phyloP scores from a whole-genome alignment of 2,113 vertebrate genomes.

The Eubucco bourcierii region DNA sequence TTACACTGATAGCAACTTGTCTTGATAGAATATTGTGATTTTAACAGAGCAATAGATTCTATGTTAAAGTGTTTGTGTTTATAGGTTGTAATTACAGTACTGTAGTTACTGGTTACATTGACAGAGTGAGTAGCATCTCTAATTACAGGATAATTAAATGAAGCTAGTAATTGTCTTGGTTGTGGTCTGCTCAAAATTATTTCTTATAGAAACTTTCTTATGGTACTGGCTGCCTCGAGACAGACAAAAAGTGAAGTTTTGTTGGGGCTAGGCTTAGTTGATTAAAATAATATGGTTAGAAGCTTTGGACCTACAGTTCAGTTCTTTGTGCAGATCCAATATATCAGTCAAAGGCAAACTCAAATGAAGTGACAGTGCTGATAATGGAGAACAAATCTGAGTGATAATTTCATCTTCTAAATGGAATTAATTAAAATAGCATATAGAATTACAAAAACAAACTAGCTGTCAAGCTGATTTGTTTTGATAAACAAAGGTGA shows the following conservation, averaged over 20 bases:
- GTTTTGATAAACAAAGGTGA: neutral
- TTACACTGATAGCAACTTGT: neutral
- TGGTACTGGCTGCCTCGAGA: neutral
- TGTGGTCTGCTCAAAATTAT: neutral
- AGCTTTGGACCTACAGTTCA: neutral
- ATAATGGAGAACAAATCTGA: neutral
- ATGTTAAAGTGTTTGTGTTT: neutral
- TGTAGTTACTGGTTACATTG: neutral
- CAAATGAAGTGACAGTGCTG: neutral
- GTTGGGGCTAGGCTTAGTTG: neutral
- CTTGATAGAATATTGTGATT: neutral
- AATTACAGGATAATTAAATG: neutral
- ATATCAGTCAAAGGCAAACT: neutral
- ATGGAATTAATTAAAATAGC: neutral
- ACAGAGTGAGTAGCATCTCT: neutral
- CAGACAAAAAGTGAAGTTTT: neutral
- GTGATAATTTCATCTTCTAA: neutral
- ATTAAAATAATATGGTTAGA: neutral
- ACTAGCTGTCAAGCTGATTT: neutral
- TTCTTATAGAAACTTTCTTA: neutral
- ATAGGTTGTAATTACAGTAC: neutral
- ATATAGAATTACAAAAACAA: neutral
- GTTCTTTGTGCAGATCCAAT: neutral
- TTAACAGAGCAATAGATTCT: neutral
- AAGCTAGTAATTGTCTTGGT: neutral